Evolutionary conservation across 1,140 invertebrate species (phyloP), one percentile per base, ranked within the genome.

Genomic region (Papilio glaucus): DNA sequence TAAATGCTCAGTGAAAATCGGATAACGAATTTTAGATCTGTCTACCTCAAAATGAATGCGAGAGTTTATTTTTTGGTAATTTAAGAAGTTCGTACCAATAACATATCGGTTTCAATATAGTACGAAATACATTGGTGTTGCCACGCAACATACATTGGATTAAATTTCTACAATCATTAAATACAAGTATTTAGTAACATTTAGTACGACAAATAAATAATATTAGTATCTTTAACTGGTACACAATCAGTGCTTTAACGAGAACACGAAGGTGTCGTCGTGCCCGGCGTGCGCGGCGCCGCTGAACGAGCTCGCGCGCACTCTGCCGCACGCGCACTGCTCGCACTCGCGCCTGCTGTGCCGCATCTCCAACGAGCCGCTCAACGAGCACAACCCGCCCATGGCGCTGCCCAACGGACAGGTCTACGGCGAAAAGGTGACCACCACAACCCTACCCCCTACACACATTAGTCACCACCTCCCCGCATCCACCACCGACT

Each of bases 341-440:
- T 98, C 98, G 24, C 98, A 99, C 89, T 98, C 98, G 73, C 95
- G 97, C 49, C 94, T 99, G 3, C 97, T 99, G 77, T 99, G 98
- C 87, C 95, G 96, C 79, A 97, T 99, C 74, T 98, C 97, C 65
- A 97, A 98, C 6, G 95, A 97, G 78, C 96, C 98, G n/a, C 94
- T 99, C 60, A 99, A 99, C 94, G 99, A 99, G 92, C 96, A 99
- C 90, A 99, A 99, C 93, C 97, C 97, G 77, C 99, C 99, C 0
- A 97, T 99, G 96, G 98, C 99, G 96, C 95, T 99, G 89, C 99
- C 99, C 45, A 99, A 99, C 94, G 98, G 98, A 71, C 97, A 98
- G 93, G 98, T 99, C 63, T 99, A 99, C 93, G 98, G 99, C n/a
- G 97, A 98, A 93, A 95, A 97, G 94, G 98, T 98, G 21, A 91